phyloP scores from a whole-genome alignment of 2,888 invertebrate species.

The Eupelmus urozonus region DNA sequence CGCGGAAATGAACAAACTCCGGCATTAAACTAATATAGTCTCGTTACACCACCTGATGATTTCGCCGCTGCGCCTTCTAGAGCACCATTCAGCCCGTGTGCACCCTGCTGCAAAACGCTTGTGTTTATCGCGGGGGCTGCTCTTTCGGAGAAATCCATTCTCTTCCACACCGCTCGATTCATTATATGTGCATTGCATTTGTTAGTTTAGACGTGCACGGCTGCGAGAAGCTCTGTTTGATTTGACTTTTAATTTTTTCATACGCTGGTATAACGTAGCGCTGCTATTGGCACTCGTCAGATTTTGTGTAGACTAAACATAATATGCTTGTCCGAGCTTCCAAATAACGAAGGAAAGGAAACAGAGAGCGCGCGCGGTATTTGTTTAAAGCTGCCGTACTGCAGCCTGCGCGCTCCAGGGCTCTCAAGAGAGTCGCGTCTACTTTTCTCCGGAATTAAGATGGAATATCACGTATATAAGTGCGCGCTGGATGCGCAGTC shows the following conservation, averaged over 20 bases:
- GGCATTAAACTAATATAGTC: conserved; percentile 25
- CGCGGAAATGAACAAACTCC: conserved; percentile 44
- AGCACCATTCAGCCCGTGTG: too few species aligned
- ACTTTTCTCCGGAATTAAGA: conserved; percentile 34
- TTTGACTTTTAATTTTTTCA: not conserved
- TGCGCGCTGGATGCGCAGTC: too few species aligned
- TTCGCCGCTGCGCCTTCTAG: not conserved
- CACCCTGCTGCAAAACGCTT: too few species aligned
- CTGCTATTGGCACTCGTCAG: conserved; percentile 3
- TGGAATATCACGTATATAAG: too few species aligned
- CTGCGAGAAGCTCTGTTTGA: not conserved
- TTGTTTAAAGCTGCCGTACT: conserved; percentile 38
- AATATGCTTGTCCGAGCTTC: conserved; percentile 5
- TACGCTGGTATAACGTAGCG: not conserved
- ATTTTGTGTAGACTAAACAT: conserved; percentile 54
- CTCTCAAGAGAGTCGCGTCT: not conserved
- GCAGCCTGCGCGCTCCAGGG: not conserved
- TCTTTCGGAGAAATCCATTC: too few species aligned
- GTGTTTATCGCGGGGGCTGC: too few species aligned
- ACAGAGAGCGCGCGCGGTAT: conserved; percentile 15
- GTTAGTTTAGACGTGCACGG: too few species aligned
- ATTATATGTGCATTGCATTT: too few species aligned
- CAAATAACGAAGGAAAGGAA: conserved; percentile 16
- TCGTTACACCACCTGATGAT: conserved; percentile 13
- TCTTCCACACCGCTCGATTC: too few species aligned